Evolutionary conservation across 2,888 invertebrate genomes (phyloP), one percentile per base, ranked within the genome.

Genomic region (Drosophila macrothrix): DNA sequence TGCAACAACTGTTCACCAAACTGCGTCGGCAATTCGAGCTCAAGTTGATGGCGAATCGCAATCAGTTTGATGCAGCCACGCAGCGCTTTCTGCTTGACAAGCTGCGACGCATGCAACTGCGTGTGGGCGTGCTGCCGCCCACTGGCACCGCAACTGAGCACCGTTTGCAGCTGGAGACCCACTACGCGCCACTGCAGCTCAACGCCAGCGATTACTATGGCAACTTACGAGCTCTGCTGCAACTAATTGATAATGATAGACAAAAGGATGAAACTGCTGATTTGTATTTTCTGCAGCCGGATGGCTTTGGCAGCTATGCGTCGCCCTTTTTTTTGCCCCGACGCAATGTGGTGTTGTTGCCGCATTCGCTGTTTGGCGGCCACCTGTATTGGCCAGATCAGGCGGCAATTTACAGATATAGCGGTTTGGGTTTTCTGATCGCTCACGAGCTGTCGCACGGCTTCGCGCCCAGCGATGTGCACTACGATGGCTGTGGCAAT

Each of bases 371-470:
- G 46, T 67, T 84, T 3, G 49, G 49, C 1, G 29, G 43, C 4
- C 68, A 82, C 5, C 37, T 83, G 9, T 88, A 73, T 41, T 19
- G 58, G 3, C 56, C 58, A 0, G 22, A 53, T 0, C 87, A 84
- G 62, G 19, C 50, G 6, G 12, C 37, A 0, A 0, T 81, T 7
- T 33, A 59, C 1, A 61, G 62, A n/a, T 73, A 73, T 14, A 84
- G 83, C 28, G 65, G 65, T 0, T 33, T 84, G 10, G 87, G 87
- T 14, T 86, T 84, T 14, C 56, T 84, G 7, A 71, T 84, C 1
- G 84, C 70, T 0, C 83, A 84, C 50, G 83, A 84, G 50, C 56
- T 84, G n/a, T 69, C 73, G 3, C 83, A 84, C 12, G 87, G 75
- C 60, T 86, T 88, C 22, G 29, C 63, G 2, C 77, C 69, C 29